Base-by-base conservation (phyloP, 2,888 invertebrate genomes). In the Pristionchus fissidentatus region DNA sequence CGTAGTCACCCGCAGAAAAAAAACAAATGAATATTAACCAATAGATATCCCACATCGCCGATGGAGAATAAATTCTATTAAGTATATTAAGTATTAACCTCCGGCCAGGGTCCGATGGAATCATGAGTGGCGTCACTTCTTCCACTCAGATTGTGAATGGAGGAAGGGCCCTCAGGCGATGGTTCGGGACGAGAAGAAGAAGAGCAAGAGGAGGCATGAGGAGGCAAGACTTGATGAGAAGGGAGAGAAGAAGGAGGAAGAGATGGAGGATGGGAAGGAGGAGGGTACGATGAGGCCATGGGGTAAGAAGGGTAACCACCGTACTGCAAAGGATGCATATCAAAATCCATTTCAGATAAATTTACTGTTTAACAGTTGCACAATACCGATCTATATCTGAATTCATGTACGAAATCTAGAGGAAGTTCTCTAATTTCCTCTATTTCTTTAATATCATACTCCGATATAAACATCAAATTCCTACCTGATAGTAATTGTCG, bases 71-170 rank as follows among this genome's bases (percentile, higher is more conserved):
- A n/a, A n/a, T n/a, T n/a, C n/a, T n/a, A n/a, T n/a, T n/a, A n/a
- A n/a, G n/a, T 49, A 49, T 13, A 62, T 62, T 32, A 15, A 62
- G 13, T 62, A 4, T 46, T 75, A 32, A 79, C 79, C 79, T 79
- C 79, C 3, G 79, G 79, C 79, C 79, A 79, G 35, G 79, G 57
- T 79, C 79, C 79, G 13, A 57, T 57, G 15, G 55, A 29, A 10
- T 79, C 41, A 8, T 7, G 13, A 3, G 43, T 13, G 46, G 32
- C 75, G 13, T 77, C 75, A 49, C 22, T 77, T 26, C 49, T 46
- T 32, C 32, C 32, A 1, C 15, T 4, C 22, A 32, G 29, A 49
- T 49, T 49, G 29, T 77, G 46, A 19, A n/a, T 49, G 49, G 46
- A 15, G 13, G 19, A 26, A 29, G 49, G 26, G 13, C 22, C 62